Evolutionary conservation across 2,888 invertebrate genomes (phyloP), one percentile per base, ranked within the genome.

Genomic region (Neoaliturus tenellus): DNA sequence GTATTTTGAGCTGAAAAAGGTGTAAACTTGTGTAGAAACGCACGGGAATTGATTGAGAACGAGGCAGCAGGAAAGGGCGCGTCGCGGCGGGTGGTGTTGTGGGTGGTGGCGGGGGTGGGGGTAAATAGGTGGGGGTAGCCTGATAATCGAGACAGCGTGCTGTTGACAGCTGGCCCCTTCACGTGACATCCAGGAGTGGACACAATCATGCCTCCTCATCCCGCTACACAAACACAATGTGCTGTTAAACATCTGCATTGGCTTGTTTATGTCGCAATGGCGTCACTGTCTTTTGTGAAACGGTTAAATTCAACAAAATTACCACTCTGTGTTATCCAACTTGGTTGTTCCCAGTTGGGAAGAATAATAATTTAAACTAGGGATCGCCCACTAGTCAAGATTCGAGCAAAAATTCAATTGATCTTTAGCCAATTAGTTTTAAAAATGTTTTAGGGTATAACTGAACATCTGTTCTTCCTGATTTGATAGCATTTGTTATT

Each of bases 31-130:
- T 14, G 75, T 48, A 71, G 75, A 39, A 23, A 48, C 75, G 17
- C 3, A 23, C 75, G 44, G 17, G 75, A 75, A 75, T 75, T 75
- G 75, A 75, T 75, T 75, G 75, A 48, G 75, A 48, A n/a, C 44
- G n/a, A 41, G 17, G 75, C 48, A 48, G 62, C 25, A 20, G 62
- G 20, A 23, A 62, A 28, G 62, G 62, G 62, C 28, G 62, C 31
- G 28, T 28, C 28, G 62, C 28, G 62, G 62, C 5, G 4, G 62
- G 28, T 62, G 14, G 62, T 23, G 75, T 6, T 14, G 39, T 33
- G 71, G 71, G 23, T 33, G 39, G 62, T 10, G 14, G 10, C 5
- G 25, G 12, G n/a, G 67, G 31, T 20, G n/a, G 67, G 35, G 71
- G 67, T 3, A 33, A 14, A n/a, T 2, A 23, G 35, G 71, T 23